These are phyloP conservation scores for Porites rus DNA, from an alignment of 92 coral and sea anemone species.

Conservation along the genomic window DNA sequence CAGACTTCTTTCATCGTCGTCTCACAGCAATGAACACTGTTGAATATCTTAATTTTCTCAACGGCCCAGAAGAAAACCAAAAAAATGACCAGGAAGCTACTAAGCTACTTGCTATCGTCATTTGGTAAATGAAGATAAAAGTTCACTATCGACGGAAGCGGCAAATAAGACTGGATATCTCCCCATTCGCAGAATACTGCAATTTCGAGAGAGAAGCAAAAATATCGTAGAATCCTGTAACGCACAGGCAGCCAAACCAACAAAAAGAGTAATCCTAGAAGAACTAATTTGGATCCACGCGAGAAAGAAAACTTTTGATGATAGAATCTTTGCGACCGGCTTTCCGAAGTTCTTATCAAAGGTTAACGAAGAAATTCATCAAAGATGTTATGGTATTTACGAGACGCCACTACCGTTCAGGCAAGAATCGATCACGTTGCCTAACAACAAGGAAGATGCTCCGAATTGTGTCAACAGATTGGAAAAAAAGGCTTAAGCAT, in stretches of 20 bases:
- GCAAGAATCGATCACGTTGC: background rate
- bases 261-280: background rate
- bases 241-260: background rate
- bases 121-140: constrained; percentile 23
- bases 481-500: constrained; percentile 16
- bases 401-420: constrained; percentile 30
- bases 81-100: constrained; percentile 64
- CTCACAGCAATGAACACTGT: constrained; percentile 40
- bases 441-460: constrained; percentile 47
- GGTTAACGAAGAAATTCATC: background rate
- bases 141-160: background rate
- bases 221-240: constrained; percentile 61
- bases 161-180: constrained; percentile 23
- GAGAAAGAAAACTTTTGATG: background rate
- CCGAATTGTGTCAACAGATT: constrained; percentile 19
- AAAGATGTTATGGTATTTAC: background rate
- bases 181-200: constrained; percentile 52
- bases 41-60: constrained; percentile 33
- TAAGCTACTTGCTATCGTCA: constrained; percentile 22
- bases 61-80: constrained; percentile 18
- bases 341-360: constrained; percentile 7
- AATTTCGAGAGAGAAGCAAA: constrained; percentile 52
- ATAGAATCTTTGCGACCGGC: constrained; percentile 13
- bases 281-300: background rate
- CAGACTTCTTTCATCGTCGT: constrained; percentile 65